These are phyloP conservation scores for Phengaris alcon DNA, from an alignment of 2,888 invertebrate genomes.

Conservation along the genomic window DNA sequence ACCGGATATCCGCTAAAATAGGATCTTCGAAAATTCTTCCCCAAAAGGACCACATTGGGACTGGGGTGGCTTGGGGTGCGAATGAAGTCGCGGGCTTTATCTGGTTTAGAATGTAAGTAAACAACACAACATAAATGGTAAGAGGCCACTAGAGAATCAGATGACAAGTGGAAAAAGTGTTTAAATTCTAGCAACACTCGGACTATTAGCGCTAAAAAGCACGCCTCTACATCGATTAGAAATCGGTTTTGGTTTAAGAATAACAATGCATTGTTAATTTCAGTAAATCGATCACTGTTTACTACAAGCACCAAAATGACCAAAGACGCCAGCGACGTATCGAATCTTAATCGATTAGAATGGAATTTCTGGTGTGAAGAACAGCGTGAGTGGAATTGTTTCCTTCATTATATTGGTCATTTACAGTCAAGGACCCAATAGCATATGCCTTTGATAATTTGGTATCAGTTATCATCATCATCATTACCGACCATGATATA, in stretches of 20 bases:
- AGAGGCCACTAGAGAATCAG: too few relatives aligned
- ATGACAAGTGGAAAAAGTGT: not conserved
- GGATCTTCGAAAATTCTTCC: too few relatives aligned
- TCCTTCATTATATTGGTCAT: not conserved
- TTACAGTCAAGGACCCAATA: too few relatives aligned
- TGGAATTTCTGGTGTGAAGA: not conserved
- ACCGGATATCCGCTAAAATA: too few relatives aligned
- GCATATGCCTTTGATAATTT: too few relatives aligned
- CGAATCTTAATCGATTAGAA: not conserved
- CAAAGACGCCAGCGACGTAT: not conserved
- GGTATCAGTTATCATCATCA: too few relatives aligned
- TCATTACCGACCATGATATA: too few relatives aligned
- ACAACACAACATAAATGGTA: too few relatives aligned
- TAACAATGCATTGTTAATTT: not conserved
- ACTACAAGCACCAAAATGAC: not conserved
- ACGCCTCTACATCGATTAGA: conserved; percentile 1
- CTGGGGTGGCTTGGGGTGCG: too few relatives aligned
- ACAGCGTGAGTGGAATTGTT: not conserved
- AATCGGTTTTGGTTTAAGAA: not conserved
- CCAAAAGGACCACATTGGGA: too few relatives aligned
- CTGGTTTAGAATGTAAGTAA: too few relatives aligned
- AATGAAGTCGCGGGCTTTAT: too few relatives aligned
- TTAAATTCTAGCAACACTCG: not conserved
- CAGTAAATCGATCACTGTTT: conserved; percentile 8
- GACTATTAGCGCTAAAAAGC: not conserved